These are phyloP conservation scores for Oscheius sp. DNA, from an alignment of 2,888 invertebrate genomes.

Conservation along the genomic window DNA sequence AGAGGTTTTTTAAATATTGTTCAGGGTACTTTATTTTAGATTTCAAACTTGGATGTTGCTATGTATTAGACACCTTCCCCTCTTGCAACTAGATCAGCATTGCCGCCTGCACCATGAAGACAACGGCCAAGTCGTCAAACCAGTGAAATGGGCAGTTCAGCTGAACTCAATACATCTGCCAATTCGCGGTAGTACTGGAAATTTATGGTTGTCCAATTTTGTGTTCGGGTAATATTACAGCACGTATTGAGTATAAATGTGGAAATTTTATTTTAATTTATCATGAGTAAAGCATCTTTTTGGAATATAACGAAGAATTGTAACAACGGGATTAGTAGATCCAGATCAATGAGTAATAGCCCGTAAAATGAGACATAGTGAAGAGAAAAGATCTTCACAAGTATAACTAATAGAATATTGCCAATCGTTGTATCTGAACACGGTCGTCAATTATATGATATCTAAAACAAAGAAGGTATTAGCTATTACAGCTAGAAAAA, in stretches of 20 bases:
- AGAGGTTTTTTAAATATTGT: background rate
- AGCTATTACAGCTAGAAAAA: conserved; percentile 71
- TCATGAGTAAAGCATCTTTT: too few species aligned
- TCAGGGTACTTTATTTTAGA: background rate
- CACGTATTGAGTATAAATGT: too few species aligned
- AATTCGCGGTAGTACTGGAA: too few species aligned
- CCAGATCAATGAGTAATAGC: background rate
- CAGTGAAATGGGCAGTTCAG: conserved; percentile 7
- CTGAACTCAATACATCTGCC: background rate
- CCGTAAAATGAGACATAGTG: background rate
- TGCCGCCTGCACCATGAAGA: conserved; percentile 9
- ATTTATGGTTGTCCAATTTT: too few species aligned
- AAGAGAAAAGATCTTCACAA: background rate
- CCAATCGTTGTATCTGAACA: conserved; percentile 55
- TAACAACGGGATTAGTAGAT: background rate
- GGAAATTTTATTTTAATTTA: too few species aligned
- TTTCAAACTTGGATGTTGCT: background rate
- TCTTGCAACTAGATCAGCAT: background rate
- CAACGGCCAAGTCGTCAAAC: background rate
- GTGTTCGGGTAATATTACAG: too few species aligned
- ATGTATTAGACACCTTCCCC: conserved; percentile 24
- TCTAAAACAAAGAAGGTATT: conserved; percentile 40
- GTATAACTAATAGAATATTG: conserved; percentile 58
- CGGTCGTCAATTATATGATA: conserved; percentile 78
- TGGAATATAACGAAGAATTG: too few species aligned